These are phyloP conservation scores for Mechanitis messenoides DNA, from an alignment of 2,888 invertebrate genomes.

Conservation along the genomic window DNA sequence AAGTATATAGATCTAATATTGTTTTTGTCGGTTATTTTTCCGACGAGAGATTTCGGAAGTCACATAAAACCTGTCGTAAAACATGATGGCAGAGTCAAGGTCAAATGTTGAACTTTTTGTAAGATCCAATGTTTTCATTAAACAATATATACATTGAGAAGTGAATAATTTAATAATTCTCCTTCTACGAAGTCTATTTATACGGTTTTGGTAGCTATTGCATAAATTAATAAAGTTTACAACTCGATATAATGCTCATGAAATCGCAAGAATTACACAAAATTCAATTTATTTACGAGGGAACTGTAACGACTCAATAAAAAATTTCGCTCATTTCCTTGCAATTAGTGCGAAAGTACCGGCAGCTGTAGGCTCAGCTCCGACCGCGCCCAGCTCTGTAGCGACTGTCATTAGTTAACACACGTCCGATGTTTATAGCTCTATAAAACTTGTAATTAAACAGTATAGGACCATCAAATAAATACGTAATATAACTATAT, in stretches of 20 bases:
- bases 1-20: too few relatives aligned
- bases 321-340: constrained; percentile 61
- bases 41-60: too few relatives aligned
- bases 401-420: background rate
- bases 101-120: too few relatives aligned
- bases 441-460: constrained; percentile 2
- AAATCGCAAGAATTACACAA: constrained; percentile 48
- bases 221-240: constrained; percentile 29
- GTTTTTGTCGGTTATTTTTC: too few relatives aligned
- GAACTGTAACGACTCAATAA: constrained; percentile 61
- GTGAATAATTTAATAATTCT: background rate
- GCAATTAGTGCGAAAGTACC: constrained; percentile 43
- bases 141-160: too few relatives aligned
- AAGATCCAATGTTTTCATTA: too few relatives aligned
- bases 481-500: background rate
- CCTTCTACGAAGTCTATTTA: background rate
- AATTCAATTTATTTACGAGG: constrained; percentile 59
- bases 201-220: background rate
- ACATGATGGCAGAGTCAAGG: too few relatives aligned
- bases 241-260: constrained; percentile 38
- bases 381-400: background rate
- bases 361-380: background rate
- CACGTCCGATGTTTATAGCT: background rate
- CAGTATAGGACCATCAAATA: background rate
- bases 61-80: too few relatives aligned